Percentiles rank a stretch among this genome's conserved stretches.
Evolutionary conservation across 2,888 invertebrate genomes (phyloP).

Genomic region (Eupithecia vulgata): DNA sequence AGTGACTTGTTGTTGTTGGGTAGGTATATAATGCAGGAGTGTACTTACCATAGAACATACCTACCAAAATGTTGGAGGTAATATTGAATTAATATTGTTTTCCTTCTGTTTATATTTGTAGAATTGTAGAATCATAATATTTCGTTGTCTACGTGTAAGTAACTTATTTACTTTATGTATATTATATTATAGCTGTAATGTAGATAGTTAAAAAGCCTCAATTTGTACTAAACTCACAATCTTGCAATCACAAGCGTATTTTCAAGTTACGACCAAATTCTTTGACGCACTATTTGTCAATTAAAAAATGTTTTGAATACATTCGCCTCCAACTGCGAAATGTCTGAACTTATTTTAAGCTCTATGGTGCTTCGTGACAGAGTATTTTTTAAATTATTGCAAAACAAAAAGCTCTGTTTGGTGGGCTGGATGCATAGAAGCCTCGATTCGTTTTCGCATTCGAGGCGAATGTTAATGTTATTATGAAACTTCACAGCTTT

Average conservation of each 20-base stretch:
- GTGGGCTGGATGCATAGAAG: not conserved
- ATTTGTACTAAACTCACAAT: constrained; percentile 11
- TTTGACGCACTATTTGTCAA: constrained; percentile 29
- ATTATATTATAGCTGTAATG: not conserved
- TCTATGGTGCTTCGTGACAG: not conserved
- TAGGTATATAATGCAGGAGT: not conserved
- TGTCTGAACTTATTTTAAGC: constrained; percentile 1
- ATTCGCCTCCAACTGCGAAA: constrained; percentile 2
- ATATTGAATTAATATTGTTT: not conserved
- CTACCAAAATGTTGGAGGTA: not conserved
- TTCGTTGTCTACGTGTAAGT: constrained; percentile 3
- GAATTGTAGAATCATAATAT: not conserved
- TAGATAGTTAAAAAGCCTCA: constrained; percentile 11
- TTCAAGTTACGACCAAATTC: not conserved
- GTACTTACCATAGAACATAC: not conserved
- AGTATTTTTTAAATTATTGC: not conserved
- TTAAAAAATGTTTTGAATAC: constrained; percentile 18
- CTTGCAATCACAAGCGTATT: constrained; percentile 14
- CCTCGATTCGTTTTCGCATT: not conserved
- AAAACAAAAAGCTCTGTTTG: not conserved
- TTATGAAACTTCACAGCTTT: not conserved
- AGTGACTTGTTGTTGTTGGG: not conserved
- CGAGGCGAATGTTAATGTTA: not conserved
- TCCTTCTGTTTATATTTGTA: not conserved
- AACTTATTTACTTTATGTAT: not conserved